These are phyloP conservation scores for Nysson spinosus DNA, from an alignment of 2,888 invertebrate species.

Conservation along the genomic window DNA sequence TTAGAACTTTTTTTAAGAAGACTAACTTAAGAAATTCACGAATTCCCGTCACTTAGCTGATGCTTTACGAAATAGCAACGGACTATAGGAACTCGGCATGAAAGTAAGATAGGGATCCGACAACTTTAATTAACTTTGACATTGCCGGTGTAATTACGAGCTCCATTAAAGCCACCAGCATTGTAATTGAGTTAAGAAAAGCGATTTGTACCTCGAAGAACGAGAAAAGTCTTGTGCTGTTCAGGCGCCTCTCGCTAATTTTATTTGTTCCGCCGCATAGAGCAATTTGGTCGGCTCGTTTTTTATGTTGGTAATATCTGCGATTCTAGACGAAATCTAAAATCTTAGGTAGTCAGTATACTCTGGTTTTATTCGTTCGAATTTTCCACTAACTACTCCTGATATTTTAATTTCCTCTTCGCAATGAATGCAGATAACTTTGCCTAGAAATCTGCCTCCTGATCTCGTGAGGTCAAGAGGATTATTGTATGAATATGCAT, in stretches of 20 bases:
- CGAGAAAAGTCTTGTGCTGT: slow-evolving; percentile 40
- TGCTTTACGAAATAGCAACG: slow-evolving; percentile 34
- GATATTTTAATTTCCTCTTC: no score
- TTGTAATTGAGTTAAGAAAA: slow-evolving; percentile 65
- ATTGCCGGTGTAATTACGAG: slow-evolving; percentile 60
- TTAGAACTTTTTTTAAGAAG: no score
- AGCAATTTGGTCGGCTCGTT: slow-evolving; percentile 10
- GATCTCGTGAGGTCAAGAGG: slow-evolving; percentile 62
- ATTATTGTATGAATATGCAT: slow-evolving; percentile 64
- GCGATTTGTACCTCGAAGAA: slow-evolving; percentile 51
- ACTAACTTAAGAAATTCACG: no score
- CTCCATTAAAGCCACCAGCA: slow-evolving; percentile 59
- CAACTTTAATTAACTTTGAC: slow-evolving; percentile 65
- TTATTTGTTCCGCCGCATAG: not conserved
- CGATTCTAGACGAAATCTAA: not conserved
- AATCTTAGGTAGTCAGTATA: not conserved
- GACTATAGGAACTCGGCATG: slow-evolving; percentile 49
- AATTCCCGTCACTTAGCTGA: slow-evolving; percentile 3
- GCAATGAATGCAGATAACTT: slow-evolving; percentile 5
- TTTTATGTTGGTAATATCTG: not conserved
- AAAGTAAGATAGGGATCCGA: slow-evolving; percentile 63
- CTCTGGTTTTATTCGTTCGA: no score
- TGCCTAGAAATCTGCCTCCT: slow-evolving; percentile 47
- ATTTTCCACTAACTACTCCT: no score
- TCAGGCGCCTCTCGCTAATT: slow-evolving; percentile 8